Base-by-base conservation (phyloP, 2,888 invertebrate species). In the Nezara viridula region DNA sequence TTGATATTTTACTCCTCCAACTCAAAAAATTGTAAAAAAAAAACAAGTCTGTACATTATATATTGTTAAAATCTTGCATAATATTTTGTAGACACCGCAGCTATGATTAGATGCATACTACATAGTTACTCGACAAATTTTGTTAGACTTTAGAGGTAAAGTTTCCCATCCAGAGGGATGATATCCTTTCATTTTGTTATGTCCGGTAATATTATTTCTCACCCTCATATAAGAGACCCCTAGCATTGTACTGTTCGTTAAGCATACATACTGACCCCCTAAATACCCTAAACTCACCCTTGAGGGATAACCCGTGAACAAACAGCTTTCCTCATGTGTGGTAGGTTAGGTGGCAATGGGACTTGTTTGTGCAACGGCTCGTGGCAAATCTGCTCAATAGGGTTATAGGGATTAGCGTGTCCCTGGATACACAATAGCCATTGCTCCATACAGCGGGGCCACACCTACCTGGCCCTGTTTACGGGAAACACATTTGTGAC, bases 301-400 rank as follows among this genome's bases (percentile, higher is more conserved):
- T 37, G 19, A 19, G 32, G 66, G 66, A 73, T 73, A 73, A 73
- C 66, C 66, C 66, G 66, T 73, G 66, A n/a, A 47, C 81, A 81
- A 81, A 81, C 81, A 81, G 44, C 44, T 47, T n/a, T 81, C 12
- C 77, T 40, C 81, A 81, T 47, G 44, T 81, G 81, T n/a, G 44
- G n/a, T 47, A n/a, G 44, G 16, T n/a, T 10, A 77, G 81, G 81
- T 37, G 81, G 81, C 44, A 40, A 40, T 81, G n/a, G 44, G 81
- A 81, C 81, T 81, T 81, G 81, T 81, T 81, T 81, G 81, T 81
- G 81, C 81, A 81, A 47, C 44, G 81, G 81, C 24, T 44, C 81
- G 44, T 81, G 81, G 40, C 12, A 47, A 81, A 81, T 81, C n/a
- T n/a, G 81, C 81, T 47, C 44, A 81, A 81, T 81, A 81, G 81